Evolutionary conservation across 2,888 invertebrate species (phyloP), one percentile per base, ranked within the genome.

Genomic region (Stenchaetothrips biformis): DNA sequence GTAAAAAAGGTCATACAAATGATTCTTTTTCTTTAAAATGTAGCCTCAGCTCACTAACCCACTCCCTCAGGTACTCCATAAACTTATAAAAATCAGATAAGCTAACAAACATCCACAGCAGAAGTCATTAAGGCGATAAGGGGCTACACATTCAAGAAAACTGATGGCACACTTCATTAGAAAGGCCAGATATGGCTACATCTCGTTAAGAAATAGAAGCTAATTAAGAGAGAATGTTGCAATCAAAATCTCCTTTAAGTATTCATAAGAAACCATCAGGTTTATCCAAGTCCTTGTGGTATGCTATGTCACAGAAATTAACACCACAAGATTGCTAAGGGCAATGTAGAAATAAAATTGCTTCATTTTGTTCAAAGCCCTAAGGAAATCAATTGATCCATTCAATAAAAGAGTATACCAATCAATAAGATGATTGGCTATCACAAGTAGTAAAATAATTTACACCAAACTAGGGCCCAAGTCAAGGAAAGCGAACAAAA

Each of bases 1-100:
- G 21, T 25, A 74, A 74, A 53, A 53, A 16, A 53, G 67, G n/a
- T 74, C 25, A 74, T 21, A 74, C 67, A 74, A 74, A 74, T 74
- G 67, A 21, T 37, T 37, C 37, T 37, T 37, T 37, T 37, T 37
- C 37, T 37, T 25, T 74, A 74, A 74, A 25, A 74, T 8, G 25
- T 21, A 74, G 25, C 25, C 25, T 74, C 67, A 74, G 67, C 67
- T 74, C 67, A 74, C 67, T 25, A 74, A 74, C 67, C 67, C 67
- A 74, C 67, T 74, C 67, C 67, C 67, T 74, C 67, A 74, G 67
- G 67, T 74, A 74, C 67, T 74, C 21, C 67, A 74, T 74, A 74
- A 21, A 74, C 67, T 74, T 74, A 74, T 74, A 74, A 74, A 74
- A 74, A 74, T 74, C 67, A 74, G 67, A 74, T 11, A 74, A 25